A percentile compares a stretch with the other conserved stretches of the same genome.
Evolutionary conservation across 2,797 vertebrate genomes (phyloP).

Genomic region (Selene dorsalis): DNA sequence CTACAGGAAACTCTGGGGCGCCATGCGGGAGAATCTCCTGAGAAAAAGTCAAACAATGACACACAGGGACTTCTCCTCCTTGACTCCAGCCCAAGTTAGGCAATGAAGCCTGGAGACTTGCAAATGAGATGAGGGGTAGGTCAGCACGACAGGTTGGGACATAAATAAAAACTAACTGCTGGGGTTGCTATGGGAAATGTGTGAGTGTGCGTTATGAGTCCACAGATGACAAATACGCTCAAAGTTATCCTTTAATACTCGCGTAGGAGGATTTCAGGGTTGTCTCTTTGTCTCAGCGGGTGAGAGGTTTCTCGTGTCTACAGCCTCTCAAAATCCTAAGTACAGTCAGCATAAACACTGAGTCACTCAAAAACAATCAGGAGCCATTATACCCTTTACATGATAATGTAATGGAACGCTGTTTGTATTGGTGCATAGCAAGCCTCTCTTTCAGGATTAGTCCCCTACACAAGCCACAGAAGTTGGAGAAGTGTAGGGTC

Average conservation of each 20-base stretch:
- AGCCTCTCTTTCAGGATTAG: constrained; percentile 11
- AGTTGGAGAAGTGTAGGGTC: background rate
- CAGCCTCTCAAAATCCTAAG: constrained; percentile 46
- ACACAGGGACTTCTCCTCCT: constrained; percentile 47
- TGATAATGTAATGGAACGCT: constrained; percentile 22
- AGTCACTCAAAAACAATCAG: constrained; percentile 63
- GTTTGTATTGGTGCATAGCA: constrained; percentile 26
- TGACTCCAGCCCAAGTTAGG: constrained; percentile 58
- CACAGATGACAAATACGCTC: constrained; percentile 43
- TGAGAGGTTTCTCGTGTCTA: constrained; percentile 45
- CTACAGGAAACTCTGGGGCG: constrained; percentile 73
- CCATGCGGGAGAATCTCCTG: constrained; percentile 68
- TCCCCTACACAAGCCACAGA: constrained; percentile 7
- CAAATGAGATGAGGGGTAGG: constrained; percentile 29
- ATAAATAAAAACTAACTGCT: constrained; percentile 42
- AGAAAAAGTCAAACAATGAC: constrained; percentile 65
- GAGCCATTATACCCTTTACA: constrained; percentile 38
- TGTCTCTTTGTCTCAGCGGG: constrained; percentile 40
- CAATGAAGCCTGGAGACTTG: constrained; percentile 49
- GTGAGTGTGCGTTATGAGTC: constrained; percentile 25
- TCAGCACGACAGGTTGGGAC: constrained; percentile 51
- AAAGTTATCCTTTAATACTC: constrained; percentile 66
- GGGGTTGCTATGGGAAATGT: constrained; percentile 42
- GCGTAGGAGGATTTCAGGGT: constrained; percentile 67
- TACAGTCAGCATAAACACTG: constrained; percentile 53